Evolutionary conservation across 2,797 vertebrate species (phyloP), one percentile per base, ranked within the genome.

Genomic region (Prionace glauca): DNA sequence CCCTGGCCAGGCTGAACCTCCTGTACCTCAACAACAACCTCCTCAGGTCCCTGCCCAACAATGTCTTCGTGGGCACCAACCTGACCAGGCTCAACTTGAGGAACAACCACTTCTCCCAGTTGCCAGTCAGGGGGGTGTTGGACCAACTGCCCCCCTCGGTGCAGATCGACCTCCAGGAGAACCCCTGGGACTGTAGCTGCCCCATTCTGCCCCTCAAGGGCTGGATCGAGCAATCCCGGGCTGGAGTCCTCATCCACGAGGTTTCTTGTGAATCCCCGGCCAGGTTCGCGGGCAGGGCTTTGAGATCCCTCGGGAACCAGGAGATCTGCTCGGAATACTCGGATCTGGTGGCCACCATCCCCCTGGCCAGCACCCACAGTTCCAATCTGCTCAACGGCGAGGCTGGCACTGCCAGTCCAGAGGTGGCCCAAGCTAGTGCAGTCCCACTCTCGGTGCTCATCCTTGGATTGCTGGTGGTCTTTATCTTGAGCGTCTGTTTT

Each of bases 11-110:
- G 96, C 98, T 99, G 0, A 99, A 99, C 97, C 98, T 99, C 60
- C 97, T 99, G 88, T 99, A 99, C 96, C 98, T 99, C 41, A 99
- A 99, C 97, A 99, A 99, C 97, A 99, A 99, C 96, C 97, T 99
- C 95, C 97, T 99, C 74, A 97, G 98, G 95, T 98, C 98, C 0
- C 97, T 99, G 94, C 99, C 99, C 0, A 98, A 99, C 96, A 98
- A 98, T 0, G 98, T 99, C 41, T 99, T 99, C 62, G 98, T 98
- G 0, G 98, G 99, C 92, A 99, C 98, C 2, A 99, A 99, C 96
- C 98, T 99, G 77, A 99, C 99, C 0, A 98, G 99, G 69, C 98
- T 99, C 95, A 99, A 99, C 97, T 97, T 99, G 95, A 97, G 99
- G 96, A 99, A 99, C 97, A 99, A 99, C 95, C 99, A 99, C 95